Base-by-base conservation (phyloP, 2,797 vertebrate genomes). In the Eupleurogrammus muticus region DNA sequence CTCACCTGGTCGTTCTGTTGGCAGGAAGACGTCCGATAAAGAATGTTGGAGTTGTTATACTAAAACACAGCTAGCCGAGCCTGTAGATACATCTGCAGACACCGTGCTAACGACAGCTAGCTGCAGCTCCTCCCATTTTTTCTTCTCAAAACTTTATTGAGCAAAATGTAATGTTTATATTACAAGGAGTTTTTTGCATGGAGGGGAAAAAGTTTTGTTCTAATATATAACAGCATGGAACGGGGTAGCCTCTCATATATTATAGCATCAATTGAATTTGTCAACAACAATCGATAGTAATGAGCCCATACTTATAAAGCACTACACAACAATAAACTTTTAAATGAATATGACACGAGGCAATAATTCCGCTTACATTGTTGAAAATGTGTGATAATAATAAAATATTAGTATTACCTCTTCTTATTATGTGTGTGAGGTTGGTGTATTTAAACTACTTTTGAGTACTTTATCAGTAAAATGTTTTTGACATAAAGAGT, bases 131-230 rank as follows among this genome's bases (percentile, higher is more conserved):
- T 19, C 19, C 14, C 10, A 38, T 40, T 66, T 80, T 76, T 75
- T 14, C 2, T 23, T 11, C 14, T 19, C 28, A 49, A 85, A 87
- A 72, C 88, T 88, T 90, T 90, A 90, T 90, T 87, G 84, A 77
- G 35, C 1, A 54, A 50, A 35, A 16, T 9, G 6, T 4, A 10
- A 13, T 19, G 24, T 0, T 2, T 5, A 17, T 4, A 20, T 24
- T 23, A 20, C 51, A 50, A 2, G 2, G 4, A 11, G 6, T 28
- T 28, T 28, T 23, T 21, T 23, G 21, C 51, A 50, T 4, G 2
- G 4, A 11, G 6, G 0, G 3, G 12, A n/a, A 42, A 2, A 36
- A 9, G 4, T 42, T 4, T 40, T 40, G 38, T 42, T 42, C 14
- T 42, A 28, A 8, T 13, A 24, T 6, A 38, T 1, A 34, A 28